Percentiles rank a stretch among this genome's conserved stretches.
phyloP scores from a whole-genome alignment of 2,113 vertebrate genomes.

The Ahaetulla prasina region DNA sequence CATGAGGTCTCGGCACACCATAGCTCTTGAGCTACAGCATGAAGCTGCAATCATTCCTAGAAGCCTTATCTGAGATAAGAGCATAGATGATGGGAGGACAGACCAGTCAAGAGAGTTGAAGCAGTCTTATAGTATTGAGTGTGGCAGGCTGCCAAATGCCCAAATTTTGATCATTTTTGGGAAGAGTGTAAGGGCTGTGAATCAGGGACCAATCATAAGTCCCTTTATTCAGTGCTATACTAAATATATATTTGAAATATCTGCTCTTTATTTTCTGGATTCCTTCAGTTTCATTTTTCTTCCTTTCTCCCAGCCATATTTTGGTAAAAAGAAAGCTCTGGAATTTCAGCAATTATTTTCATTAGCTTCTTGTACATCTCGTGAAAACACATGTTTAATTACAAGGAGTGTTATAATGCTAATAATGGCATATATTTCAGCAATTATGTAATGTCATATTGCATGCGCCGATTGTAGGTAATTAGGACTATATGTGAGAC shows the following conservation, averaged over 20 bases:
- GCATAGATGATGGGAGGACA: too few relatives aligned
- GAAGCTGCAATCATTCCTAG: too few relatives aligned
- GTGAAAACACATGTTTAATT: constrained; percentile 14
- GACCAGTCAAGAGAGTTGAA: too few relatives aligned
- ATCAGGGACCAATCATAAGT: too few relatives aligned
- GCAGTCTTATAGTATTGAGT: too few relatives aligned
- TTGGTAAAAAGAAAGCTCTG: neutral
- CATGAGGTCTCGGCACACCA: too few relatives aligned
- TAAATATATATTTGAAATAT: neutral
- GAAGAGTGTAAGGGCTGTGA: too few relatives aligned
- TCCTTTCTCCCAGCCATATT: neutral
- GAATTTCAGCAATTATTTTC: constrained; percentile 16
- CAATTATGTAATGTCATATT: constrained; percentile 20
- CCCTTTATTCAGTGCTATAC: too few relatives aligned
- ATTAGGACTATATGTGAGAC: neutral
- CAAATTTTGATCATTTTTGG: too few relatives aligned
- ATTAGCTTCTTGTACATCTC: neutral
- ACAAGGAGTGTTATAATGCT: neutral
- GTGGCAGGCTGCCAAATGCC: too few relatives aligned
- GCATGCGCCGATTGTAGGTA: neutral
- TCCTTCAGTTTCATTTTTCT: rapidly evolving
- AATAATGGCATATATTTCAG: constrained; percentile 24
- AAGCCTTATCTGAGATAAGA: too few relatives aligned
- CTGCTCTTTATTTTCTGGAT: neutral
- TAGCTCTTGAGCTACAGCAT: too few relatives aligned